Evolutionary conservation across 2,888 invertebrate genomes (phyloP).

Genomic region (Acronicta leporina): DNA sequence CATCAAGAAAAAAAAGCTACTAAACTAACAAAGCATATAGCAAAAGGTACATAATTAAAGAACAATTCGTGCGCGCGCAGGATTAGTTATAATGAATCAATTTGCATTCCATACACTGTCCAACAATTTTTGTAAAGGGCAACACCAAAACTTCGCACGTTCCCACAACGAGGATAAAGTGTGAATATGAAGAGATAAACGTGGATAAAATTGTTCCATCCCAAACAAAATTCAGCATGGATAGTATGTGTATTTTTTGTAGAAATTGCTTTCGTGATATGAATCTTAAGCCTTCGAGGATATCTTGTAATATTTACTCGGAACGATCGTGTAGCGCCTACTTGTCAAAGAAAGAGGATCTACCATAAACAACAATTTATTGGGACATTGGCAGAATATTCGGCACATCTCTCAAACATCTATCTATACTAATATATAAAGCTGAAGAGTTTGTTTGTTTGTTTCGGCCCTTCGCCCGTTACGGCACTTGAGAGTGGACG

Average conservation of each 20-base stretch:
- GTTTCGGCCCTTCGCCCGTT: too few species aligned
- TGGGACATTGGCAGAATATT: too few species aligned
- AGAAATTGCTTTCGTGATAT: slow-evolving; percentile 43
- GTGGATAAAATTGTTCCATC: slow-evolving; percentile 19
- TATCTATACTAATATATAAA: too few species aligned
- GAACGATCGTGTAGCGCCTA: neutral
- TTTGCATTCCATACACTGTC: slow-evolving; percentile 21
- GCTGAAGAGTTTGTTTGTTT: too few species aligned
- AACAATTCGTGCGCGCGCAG: neutral
- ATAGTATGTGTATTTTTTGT: slow-evolving; percentile 27
- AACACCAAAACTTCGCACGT: slow-evolving; percentile 1
- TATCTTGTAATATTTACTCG: slow-evolving; percentile 10
- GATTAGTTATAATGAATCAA: slow-evolving; percentile 7
- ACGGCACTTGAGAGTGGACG: too few species aligned
- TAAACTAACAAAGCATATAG: slow-evolving; percentile 12
- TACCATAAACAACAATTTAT: slow-evolving; percentile 20
- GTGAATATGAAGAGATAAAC: slow-evolving; percentile 21
- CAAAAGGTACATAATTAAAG: neutral
- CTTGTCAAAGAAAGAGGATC: slow-evolving; percentile 16
- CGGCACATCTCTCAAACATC: too few species aligned
- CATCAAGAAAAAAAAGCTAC: neutral
- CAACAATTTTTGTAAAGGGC: neutral
- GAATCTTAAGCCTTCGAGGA: slow-evolving; percentile 21
- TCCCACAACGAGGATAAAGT: slow-evolving; percentile 15
- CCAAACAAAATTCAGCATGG: neutral